These are phyloP conservation scores for Limnephilus lunatus DNA, from an alignment of 2,888 invertebrate genomes.

Conservation along the genomic window DNA sequence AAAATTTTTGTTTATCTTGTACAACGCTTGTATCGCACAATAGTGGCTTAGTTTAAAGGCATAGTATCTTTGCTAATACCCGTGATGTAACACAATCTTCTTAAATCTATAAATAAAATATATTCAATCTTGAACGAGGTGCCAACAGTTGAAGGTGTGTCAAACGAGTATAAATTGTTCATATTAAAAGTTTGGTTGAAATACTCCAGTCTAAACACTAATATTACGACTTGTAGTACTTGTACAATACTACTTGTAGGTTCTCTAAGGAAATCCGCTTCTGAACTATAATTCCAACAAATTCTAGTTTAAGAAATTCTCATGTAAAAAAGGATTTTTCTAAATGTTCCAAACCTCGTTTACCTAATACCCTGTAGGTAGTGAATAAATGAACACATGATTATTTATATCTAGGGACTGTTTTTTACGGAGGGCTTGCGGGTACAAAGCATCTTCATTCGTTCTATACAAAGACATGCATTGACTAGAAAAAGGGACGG, in stretches of 20 bases:
- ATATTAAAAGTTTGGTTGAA: background rate
- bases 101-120: background rate
- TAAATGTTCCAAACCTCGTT: background rate
- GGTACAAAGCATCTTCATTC: background rate
- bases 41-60: background rate
- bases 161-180: background rate
- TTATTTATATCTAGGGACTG: slow-evolving; percentile 39
- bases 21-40: too few relatives aligned
- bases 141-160: background rate
- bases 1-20: too few relatives aligned
- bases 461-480: slow-evolving; percentile 10
- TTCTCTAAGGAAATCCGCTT: too few relatives aligned
- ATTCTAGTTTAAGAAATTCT: background rate
- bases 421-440: background rate
- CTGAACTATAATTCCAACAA: background rate
- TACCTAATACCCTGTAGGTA: background rate
- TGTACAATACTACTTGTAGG: too few relatives aligned
- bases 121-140: background rate
- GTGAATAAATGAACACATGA: slow-evolving; percentile 20
- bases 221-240: too few relatives aligned
- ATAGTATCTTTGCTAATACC: background rate
- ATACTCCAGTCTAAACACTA: background rate
- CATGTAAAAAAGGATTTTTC: background rate
- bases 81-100: too few relatives aligned
- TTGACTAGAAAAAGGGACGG: slow-evolving; percentile 16